These are phyloP conservation scores for Nannoperca australis DNA, from an alignment of 2,797 vertebrate genomes.

Conservation along the genomic window DNA sequence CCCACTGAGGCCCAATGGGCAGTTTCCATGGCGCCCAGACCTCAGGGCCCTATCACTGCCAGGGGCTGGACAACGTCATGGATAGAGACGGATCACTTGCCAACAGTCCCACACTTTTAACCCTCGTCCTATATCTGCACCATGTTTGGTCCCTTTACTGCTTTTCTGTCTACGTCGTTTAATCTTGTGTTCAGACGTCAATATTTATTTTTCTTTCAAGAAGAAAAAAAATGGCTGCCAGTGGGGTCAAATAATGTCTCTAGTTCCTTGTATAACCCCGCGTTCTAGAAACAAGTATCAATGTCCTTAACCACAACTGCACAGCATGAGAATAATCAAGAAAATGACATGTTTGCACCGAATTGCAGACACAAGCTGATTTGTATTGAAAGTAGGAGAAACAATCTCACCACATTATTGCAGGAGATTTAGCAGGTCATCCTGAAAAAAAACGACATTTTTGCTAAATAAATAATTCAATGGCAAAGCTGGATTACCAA, in stretches of 20 bases:
- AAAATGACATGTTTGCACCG: constrained; percentile 5
- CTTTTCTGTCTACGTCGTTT: constrained; percentile 39
- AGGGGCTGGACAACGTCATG: constrained; percentile 64
- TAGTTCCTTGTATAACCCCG: constrained; percentile 6
- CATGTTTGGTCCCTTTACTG: constrained; percentile 48
- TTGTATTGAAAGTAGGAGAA: constrained; percentile 9
- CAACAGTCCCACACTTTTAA: constrained; percentile 16
- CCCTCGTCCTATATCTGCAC: constrained; percentile 32
- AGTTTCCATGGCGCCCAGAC: constrained; percentile 75
- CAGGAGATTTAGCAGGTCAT: neutral
- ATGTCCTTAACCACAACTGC: neutral
- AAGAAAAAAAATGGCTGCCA: constrained; percentile 7
- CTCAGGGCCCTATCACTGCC: constrained; percentile 70
- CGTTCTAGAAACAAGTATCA: constrained; percentile 3
- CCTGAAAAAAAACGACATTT: neutral
- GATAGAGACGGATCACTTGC: constrained; percentile 33
- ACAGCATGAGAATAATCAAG: neutral
- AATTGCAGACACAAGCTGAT: neutral
- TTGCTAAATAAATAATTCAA: neutral
- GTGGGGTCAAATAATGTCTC: constrained; percentile 21
- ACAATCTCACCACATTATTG: constrained; percentile 4
- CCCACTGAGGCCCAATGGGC: constrained; percentile 69
- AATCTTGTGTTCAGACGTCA: constrained; percentile 36
- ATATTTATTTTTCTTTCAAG: constrained; percentile 43
- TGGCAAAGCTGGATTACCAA: neutral